Evolutionary conservation across 2,797 vertebrate species (phyloP).

Genomic region (Melanotaenia parkinsoni): DNA sequence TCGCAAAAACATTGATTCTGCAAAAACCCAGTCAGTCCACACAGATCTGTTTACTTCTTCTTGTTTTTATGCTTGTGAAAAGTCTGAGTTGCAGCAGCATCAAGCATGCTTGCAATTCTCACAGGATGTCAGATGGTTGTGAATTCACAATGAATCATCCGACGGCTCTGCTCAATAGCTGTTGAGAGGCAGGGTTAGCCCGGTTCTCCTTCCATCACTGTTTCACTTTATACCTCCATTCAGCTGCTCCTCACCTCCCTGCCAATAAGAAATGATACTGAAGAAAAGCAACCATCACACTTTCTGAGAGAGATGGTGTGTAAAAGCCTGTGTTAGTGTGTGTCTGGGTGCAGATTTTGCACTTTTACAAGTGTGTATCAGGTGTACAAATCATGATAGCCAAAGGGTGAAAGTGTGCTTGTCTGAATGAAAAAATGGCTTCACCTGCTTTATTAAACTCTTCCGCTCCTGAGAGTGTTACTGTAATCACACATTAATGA

Average conservation of each 20-base stretch:
- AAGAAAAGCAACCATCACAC: conserved; percentile 25
- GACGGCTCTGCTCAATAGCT: conserved; percentile 45
- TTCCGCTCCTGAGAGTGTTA: conserved; percentile 18
- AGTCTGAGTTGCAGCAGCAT: conserved; percentile 41
- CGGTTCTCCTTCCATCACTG: conserved; percentile 42
- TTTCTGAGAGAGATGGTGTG: conserved; percentile 7
- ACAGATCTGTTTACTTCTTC: neutral
- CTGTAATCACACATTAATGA: conserved; percentile 30
- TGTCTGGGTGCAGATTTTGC: conserved; percentile 6
- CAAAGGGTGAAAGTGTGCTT: conserved; percentile 18
- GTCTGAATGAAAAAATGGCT: conserved; percentile 15
- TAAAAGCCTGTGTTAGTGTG: conserved; percentile 14
- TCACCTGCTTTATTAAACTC: conserved; percentile 32
- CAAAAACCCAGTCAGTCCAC: neutral
- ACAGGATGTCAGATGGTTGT: conserved; percentile 53
- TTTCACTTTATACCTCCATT: conserved; percentile 48
- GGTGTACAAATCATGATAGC: conserved; percentile 14
- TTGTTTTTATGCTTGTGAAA: conserved; percentile 16
- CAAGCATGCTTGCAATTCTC: conserved; percentile 42
- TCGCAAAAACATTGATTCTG: neutral
- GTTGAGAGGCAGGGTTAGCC: conserved; percentile 35
- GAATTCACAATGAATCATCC: conserved; percentile 69
- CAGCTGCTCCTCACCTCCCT: conserved; percentile 35
- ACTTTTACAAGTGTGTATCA: neutral
- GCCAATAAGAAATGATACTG: neutral